phyloP scores from a whole-genome alignment of 2,797 vertebrate species.

The Ctenopoma kingsleyae region DNA sequence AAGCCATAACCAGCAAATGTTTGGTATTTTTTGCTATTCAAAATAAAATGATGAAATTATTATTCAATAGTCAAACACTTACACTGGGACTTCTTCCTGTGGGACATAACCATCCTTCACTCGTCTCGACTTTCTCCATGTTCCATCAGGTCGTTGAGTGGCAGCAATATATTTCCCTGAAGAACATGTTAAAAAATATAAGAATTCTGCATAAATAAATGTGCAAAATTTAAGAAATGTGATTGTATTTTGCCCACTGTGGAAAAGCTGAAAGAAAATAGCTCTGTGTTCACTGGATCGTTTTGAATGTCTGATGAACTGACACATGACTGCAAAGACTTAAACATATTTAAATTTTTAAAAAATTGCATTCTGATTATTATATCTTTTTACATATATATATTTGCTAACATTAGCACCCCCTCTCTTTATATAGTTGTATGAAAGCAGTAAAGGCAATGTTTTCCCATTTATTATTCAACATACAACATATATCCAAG shows the following conservation, averaged over 20 bases:
- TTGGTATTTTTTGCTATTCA: neutral
- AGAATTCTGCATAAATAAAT: neutral
- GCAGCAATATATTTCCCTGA: conserved; percentile 95
- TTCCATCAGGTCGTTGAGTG: conserved; percentile 95
- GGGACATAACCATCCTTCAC: conserved; percentile 96
- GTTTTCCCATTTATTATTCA: too few species aligned
- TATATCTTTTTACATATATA: neutral
- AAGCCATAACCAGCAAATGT: neutral
- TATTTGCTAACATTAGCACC: neutral
- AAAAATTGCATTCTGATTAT: neutral
- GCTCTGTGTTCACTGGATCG: neutral
- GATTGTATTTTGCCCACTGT: neutral
- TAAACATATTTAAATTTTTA: neutral
- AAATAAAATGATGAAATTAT: neutral
- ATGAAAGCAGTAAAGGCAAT: too few species aligned
- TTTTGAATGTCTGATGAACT: neutral
- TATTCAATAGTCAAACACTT: conserved; percentile 63
- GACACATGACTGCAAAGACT: neutral
- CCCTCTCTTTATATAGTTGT: too few species aligned
- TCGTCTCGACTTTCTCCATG: conserved; percentile 93
- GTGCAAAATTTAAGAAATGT: neutral
- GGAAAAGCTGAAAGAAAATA: too few species aligned
- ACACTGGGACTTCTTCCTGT: conserved; percentile 97
- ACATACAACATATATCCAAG: too few species aligned
- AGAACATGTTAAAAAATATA: conserved; percentile 23